Evolutionary conservation across 2,888 invertebrate species (phyloP).

Genomic region (Drosophila lacicola): DNA sequence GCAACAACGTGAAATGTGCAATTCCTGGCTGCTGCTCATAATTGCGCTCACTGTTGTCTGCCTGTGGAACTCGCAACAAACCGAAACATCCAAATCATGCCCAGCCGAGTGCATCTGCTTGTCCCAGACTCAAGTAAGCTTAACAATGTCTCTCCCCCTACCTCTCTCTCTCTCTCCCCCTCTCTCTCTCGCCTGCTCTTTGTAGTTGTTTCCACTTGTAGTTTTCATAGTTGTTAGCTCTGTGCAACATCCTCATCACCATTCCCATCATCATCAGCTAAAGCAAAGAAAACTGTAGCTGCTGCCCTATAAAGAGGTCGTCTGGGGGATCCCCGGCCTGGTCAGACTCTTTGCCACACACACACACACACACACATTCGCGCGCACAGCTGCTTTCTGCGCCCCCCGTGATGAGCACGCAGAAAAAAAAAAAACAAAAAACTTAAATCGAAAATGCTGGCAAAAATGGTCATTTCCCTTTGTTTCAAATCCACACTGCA

Average conservation of each 20-base stretch:
- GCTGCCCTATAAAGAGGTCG: conserved; percentile 32
- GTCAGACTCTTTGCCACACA: conserved; percentile 28
- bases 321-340: conserved; percentile 52
- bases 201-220: conserved; percentile 36
- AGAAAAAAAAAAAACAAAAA: conserved; percentile 32
- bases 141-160: conserved; percentile 57
- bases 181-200: background rate
- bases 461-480: conserved; percentile 70
- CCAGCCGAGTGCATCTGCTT: conserved; percentile 94
- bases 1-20: conserved; percentile 85
- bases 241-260: conserved; percentile 13
- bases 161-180: background rate
- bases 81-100: conserved; percentile 88
- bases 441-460: conserved; percentile 76
- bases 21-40: conserved; percentile 85
- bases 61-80: conserved; percentile 85
- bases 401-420: conserved; percentile 63
- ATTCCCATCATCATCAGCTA: conserved; percentile 28
- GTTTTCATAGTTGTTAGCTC: conserved; percentile 41
- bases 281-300: conserved; percentile 27
- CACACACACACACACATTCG: background rate
- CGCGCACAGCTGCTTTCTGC: conserved; percentile 29
- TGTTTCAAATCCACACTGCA: conserved; percentile 53
- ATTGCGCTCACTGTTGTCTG: conserved; percentile 85
- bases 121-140: conserved; percentile 92